Evolutionary conservation across 2,113 vertebrate genomes (phyloP).

Genomic region (Tetrao urogallus): DNA sequence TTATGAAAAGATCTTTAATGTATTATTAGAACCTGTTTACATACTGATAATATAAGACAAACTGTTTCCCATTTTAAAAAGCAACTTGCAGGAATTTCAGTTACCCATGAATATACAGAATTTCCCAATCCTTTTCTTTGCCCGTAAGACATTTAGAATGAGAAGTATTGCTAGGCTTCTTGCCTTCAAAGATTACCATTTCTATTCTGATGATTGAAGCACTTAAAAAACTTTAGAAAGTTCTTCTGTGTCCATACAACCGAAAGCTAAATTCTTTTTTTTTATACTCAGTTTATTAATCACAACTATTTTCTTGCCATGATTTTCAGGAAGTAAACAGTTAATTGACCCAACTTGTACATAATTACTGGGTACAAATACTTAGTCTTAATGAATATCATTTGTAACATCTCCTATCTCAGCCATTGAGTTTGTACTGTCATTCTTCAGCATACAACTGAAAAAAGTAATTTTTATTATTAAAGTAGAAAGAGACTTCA

Average conservation of each 20-base stretch:
- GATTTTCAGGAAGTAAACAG: background rate
- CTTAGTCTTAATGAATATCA: background rate
- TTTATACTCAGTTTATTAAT: background rate
- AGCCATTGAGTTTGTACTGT: background rate
- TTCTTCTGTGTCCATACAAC: background rate
- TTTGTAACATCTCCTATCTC: background rate
- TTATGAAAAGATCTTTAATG: background rate
- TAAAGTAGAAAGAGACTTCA: slow-evolving; percentile 1
- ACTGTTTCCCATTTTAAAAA: background rate
- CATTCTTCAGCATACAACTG: background rate
- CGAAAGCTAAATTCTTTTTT: background rate
- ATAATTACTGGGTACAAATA: background rate
- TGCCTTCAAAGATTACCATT: background rate
- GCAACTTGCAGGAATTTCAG: background rate
- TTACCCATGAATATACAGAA: background rate
- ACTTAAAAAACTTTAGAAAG: background rate
- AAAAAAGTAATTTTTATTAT: background rate
- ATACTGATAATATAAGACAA: background rate
- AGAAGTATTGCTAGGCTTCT: background rate
- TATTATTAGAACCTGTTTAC: background rate
- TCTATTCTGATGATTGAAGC: background rate
- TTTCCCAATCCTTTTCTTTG: background rate
- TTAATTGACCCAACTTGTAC: background rate
- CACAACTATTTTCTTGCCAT: background rate
- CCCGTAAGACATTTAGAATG: background rate